Conservation (phyloP, 1,140 invertebrate species). For the Cyclina sinensis region DNA sequence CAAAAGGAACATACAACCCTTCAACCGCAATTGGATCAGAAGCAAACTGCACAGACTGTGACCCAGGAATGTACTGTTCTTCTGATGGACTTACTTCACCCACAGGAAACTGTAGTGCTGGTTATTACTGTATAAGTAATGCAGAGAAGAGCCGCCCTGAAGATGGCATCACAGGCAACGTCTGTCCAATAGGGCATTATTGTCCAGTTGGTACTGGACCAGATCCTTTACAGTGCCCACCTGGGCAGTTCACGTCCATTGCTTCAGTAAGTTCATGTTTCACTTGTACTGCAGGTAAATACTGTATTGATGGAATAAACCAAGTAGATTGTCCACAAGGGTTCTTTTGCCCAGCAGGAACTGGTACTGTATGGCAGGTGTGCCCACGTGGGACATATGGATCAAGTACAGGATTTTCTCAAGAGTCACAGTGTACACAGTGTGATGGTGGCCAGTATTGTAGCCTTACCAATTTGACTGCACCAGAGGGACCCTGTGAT, state of each 20-base stretch:
- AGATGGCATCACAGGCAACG: slow-evolving; percentile 78
- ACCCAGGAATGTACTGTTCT: slow-evolving; percentile 80
- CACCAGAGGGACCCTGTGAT: slow-evolving; percentile 77
- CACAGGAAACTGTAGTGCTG: slow-evolving; percentile 80
- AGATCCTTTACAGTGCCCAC: slow-evolving; percentile 75
- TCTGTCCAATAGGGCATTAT: slow-evolving; percentile 79
- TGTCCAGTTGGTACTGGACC: slow-evolving; percentile 80
- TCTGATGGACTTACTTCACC: slow-evolving; percentile 75
- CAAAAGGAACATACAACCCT: slow-evolving; percentile 79
- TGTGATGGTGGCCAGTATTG: slow-evolving; percentile 84
- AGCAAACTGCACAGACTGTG: slow-evolving; percentile 75
- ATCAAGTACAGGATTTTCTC: slow-evolving; percentile 75
- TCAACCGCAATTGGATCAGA: slow-evolving; percentile 70
- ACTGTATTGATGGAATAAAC: slow-evolving; percentile 79
- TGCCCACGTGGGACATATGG: slow-evolving; percentile 84
- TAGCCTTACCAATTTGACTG: slow-evolving; percentile 76
- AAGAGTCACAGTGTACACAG: slow-evolving; percentile 80
- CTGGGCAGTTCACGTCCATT: slow-evolving; percentile 80
- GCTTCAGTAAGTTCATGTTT: slow-evolving; percentile 72
- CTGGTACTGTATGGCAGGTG: slow-evolving; percentile 80
- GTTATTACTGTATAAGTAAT: slow-evolving; percentile 81
- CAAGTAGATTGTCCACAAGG: slow-evolving; percentile 80
- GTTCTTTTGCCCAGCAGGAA: slow-evolving; percentile 82
- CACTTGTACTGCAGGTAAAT: slow-evolving; percentile 80
- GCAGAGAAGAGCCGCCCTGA: slow-evolving; percentile 78